Evolutionary conservation across 2,797 vertebrate species (phyloP).

Genomic region (Apogon talboti): DNA sequence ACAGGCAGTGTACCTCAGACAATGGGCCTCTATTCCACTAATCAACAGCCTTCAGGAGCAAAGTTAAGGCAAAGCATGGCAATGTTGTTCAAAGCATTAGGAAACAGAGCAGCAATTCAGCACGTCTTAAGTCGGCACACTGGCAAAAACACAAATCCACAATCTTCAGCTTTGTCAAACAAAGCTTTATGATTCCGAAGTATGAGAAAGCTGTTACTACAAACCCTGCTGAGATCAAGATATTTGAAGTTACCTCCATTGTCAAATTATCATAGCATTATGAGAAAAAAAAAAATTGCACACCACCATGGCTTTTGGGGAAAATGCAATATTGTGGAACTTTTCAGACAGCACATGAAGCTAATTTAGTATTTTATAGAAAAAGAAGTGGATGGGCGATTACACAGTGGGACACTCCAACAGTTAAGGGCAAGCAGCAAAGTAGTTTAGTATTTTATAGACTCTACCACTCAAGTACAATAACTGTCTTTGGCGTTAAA

Average conservation of each 20-base stretch:
- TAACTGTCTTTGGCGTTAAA: conserved; percentile 50
- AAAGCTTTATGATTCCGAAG: conserved; percentile 55
- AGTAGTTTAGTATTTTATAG: neutral
- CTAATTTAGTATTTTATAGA: conserved; percentile 10
- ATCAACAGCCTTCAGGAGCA: conserved; percentile 61
- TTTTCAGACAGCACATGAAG: neutral
- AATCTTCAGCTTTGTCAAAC: conserved; percentile 59
- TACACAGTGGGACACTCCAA: neutral
- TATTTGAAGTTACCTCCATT: conserved; percentile 8
- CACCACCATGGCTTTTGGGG: neutral
- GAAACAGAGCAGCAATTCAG: conserved; percentile 68
- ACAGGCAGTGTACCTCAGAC: conserved; percentile 58
- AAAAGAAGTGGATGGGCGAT: conserved; percentile 11
- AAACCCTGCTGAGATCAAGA: conserved; percentile 27
- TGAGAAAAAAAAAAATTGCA: conserved; percentile 1
- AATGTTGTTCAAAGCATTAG: conserved; percentile 59
- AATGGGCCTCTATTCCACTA: conserved; percentile 65
- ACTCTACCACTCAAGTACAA: conserved; percentile 34
- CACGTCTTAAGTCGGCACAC: conserved; percentile 48
- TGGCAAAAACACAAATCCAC: conserved; percentile 60
- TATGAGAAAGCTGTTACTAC: conserved; percentile 26
- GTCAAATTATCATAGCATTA: neutral
- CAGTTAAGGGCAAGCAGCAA: neutral
- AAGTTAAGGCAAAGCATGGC: conserved; percentile 46
- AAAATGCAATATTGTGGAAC: conserved; percentile 12